Percentiles rank a stretch among this genome's conserved stretches.
Conservation (phyloP, 2,888 invertebrate genomes). For the Dinocampus coccinellae region DNA sequence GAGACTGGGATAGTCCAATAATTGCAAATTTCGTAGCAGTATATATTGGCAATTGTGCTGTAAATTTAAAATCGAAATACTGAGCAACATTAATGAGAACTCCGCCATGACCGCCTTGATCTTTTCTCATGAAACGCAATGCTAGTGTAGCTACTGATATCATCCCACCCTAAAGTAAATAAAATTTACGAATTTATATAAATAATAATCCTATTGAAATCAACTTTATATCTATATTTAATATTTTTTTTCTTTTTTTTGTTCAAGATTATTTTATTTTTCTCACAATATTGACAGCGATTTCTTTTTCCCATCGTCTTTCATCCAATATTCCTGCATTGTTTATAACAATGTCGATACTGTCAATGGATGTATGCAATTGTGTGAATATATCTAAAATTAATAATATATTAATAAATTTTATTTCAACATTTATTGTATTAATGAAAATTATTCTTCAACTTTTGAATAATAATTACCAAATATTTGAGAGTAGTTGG, state of each 20-base stretch:
- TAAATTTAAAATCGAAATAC: slow-evolving; percentile 64
- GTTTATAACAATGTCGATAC: slow-evolving; percentile 82
- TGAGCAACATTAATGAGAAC: slow-evolving; percentile 70
- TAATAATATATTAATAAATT: not conserved
- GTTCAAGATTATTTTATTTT: not conserved
- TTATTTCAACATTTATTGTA: not conserved
- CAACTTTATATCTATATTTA: too few relatives aligned
- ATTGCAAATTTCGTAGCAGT: slow-evolving; percentile 66
- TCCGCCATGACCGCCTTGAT: slow-evolving; percentile 68
- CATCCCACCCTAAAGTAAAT: slow-evolving; percentile 60
- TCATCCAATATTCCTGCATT: slow-evolving; percentile 86
- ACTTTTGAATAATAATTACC: slow-evolving; percentile 50
- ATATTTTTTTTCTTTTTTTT: too few relatives aligned
- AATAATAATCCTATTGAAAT: too few relatives aligned
- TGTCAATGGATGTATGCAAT: slow-evolving; percentile 77
- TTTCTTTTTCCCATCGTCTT: slow-evolving; percentile 80
- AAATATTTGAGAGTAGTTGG: slow-evolving; percentile 50
- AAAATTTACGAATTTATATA: too few relatives aligned
- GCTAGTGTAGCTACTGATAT: slow-evolving; percentile 63
- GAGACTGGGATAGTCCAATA: slow-evolving; percentile 59
- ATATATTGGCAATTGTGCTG: slow-evolving; percentile 63
- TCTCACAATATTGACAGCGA: slow-evolving; percentile 82
- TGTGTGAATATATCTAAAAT: slow-evolving; percentile 77
- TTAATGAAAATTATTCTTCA: slow-evolving; percentile 15
- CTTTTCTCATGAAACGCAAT: slow-evolving; percentile 65